These are phyloP conservation scores for Antennarius striatus DNA, from an alignment of 2,113 vertebrate species.

Conservation along the genomic window DNA sequence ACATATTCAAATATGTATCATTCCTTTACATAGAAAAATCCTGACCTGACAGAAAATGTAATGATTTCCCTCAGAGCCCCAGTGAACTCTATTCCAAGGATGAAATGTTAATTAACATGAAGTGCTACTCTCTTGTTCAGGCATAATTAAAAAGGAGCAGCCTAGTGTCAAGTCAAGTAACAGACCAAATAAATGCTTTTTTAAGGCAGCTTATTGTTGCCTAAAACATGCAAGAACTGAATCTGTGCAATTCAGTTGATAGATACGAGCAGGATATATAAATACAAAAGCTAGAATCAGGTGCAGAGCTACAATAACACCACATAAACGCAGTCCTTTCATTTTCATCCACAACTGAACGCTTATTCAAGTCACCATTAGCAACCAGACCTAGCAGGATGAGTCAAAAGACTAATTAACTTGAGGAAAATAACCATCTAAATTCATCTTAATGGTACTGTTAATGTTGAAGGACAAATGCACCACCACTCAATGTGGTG, in stretches of 20 bases:
- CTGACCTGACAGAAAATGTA: neutral
- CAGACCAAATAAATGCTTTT: neutral
- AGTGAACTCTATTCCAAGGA: constrained; percentile 1
- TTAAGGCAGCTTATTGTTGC: neutral
- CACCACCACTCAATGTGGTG: constrained; percentile 30
- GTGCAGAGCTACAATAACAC: constrained; percentile 9
- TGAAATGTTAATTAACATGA: constrained; percentile 19
- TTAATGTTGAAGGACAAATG: constrained; percentile 54
- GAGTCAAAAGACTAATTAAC: constrained; percentile 59
- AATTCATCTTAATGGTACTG: constrained; percentile 50
- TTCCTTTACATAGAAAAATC: neutral
- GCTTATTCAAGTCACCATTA: constrained; percentile 43
- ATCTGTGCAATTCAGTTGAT: constrained; percentile 9
- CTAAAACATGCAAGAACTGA: constrained; percentile 32
- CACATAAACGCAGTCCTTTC: constrained; percentile 22
- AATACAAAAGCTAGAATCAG: constrained; percentile 11
- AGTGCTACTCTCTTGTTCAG: constrained; percentile 13
- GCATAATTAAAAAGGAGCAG: constrained; percentile 7
- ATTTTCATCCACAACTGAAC: constrained; percentile 46
- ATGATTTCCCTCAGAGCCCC: constrained; percentile 11
- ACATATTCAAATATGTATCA: constrained; percentile 4
- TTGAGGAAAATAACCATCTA: constrained; percentile 36
- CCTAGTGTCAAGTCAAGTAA: neutral
- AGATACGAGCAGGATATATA: constrained; percentile 17
- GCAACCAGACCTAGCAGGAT: constrained; percentile 48